Evolutionary conservation across 2,888 invertebrate genomes (phyloP).

Genomic region (Scotopteryx bipunctaria): DNA sequence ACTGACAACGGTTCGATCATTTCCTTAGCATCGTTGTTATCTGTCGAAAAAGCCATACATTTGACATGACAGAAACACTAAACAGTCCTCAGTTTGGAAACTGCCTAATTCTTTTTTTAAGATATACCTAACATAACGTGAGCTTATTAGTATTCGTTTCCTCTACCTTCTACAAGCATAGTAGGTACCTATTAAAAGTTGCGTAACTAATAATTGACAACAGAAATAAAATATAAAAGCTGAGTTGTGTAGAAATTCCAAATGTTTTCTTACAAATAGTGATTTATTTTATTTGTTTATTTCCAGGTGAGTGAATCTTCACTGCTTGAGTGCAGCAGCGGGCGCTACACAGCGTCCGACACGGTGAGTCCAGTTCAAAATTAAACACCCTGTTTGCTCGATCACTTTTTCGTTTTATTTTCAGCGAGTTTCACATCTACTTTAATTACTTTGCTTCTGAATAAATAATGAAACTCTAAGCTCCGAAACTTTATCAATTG

Average conservation of each 20-base stretch:
- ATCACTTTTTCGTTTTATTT: slow-evolving; percentile 21
- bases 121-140: no score
- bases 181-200: no score
- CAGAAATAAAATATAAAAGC: no score
- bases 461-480: neutral
- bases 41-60: no score
- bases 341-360: slow-evolving; percentile 81
- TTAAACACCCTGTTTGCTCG: slow-evolving; percentile 41
- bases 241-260: neutral
- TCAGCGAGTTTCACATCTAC: neutral
- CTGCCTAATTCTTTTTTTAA: no score
- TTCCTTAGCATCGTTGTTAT: no score
- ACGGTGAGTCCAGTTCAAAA: slow-evolving; percentile 72
- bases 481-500: slow-evolving; percentile 4
- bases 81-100: no score
- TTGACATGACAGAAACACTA: no score
- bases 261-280: slow-evolving; percentile 5
- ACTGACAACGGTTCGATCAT: no score
- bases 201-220: no score
- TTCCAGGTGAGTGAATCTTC: slow-evolving; percentile 82
- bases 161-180: no score
- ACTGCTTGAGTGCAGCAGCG: slow-evolving; percentile 83
- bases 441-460: neutral
- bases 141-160: no score
- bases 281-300: slow-evolving; percentile 39